Evolutionary conservation across 2,888 invertebrate genomes (phyloP), one percentile per base, ranked within the genome.

Genomic region (Hybos culiciformis): DNA sequence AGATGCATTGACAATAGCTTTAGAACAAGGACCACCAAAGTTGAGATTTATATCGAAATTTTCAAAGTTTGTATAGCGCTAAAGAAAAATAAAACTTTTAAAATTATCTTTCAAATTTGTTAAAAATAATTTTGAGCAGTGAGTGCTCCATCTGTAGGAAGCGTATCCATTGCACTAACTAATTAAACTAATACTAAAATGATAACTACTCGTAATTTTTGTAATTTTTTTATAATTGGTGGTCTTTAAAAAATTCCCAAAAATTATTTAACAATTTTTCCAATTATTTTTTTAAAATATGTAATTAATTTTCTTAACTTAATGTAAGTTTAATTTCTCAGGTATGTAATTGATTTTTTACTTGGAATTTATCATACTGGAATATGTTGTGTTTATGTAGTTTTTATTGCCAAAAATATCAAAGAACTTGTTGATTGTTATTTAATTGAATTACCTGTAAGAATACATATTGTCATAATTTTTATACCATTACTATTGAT

Each of bases 301-400:
- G n/a, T n/a, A n/a, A n/a, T n/a, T n/a, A n/a, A n/a, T n/a, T 24
- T 24, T 23, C 17, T n/a, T 23, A 23, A 9, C 3, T 20, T 23
- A 12, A 19, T 18, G 32, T 19, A 9, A 21, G 1, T 6, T 7
- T 50, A 47, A 44, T 50, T 48, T 50, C 68, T 21, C 71, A 83
- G 83, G 44, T 76, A 78, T 50, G 63, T 82, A 7, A 78, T 82
- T 19, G 85, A 85, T 58, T 66, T 70, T 1, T 86, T 86, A 56
- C 70, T 86, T 4, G 61, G 93, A 49, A 72, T 91, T 42, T 96
- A 94, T 55, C 96, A 97, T 66, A 72, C 96, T 54, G 97, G 97
- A 37, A 88, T 91, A 39, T 94, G 96, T 62, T 93, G 93, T 63
- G 93, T 96, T 2, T 97, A 97, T 66, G 83, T 91, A 18, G 86